phyloP scores from a whole-genome alignment of 2,113 vertebrate genomes.

The Melanocharis versteri region DNA sequence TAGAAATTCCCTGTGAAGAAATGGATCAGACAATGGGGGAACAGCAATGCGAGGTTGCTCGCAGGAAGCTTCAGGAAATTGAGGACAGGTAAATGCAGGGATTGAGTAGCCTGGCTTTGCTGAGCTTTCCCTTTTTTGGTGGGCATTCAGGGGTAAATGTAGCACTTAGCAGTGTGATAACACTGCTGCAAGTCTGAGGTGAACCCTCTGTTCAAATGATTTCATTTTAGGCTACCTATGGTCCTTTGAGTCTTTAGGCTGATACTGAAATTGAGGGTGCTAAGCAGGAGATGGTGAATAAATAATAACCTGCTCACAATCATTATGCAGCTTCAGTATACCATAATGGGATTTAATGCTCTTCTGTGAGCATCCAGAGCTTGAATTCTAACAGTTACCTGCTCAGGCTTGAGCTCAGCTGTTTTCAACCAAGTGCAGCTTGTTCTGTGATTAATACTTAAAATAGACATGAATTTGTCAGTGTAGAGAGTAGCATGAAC shows the following conservation, averaged over 20 bases:
- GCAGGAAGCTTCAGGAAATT: slow-evolving; percentile 76
- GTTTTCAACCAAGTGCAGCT: neutral
- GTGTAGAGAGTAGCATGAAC: neutral
- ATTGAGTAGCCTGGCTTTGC: slow-evolving; percentile 25
- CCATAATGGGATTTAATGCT: neutral
- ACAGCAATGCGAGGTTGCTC: slow-evolving; percentile 74
- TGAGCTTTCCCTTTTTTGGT: slow-evolving; percentile 29
- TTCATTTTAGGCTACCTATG: neutral
- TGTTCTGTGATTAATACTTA: neutral
- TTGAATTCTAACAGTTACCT: neutral
- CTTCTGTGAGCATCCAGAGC: neutral
- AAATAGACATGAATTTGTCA: neutral
- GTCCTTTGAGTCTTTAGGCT: neutral
- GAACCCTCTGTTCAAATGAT: neutral
- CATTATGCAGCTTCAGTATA: neutral
- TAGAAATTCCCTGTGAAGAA: slow-evolving; percentile 74
- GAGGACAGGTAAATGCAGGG: slow-evolving; percentile 75
- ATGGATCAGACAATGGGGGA: slow-evolving; percentile 77
- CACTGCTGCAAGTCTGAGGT: neutral
- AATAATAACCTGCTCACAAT: neutral
- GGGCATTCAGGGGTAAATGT: neutral
- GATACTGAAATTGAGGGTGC: neutral
- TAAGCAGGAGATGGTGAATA: neutral
- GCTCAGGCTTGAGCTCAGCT: neutral
- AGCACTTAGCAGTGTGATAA: neutral